phyloP scores from a whole-genome alignment of 2,113 vertebrate species.

The Poeciliopsis retropinna region DNA sequence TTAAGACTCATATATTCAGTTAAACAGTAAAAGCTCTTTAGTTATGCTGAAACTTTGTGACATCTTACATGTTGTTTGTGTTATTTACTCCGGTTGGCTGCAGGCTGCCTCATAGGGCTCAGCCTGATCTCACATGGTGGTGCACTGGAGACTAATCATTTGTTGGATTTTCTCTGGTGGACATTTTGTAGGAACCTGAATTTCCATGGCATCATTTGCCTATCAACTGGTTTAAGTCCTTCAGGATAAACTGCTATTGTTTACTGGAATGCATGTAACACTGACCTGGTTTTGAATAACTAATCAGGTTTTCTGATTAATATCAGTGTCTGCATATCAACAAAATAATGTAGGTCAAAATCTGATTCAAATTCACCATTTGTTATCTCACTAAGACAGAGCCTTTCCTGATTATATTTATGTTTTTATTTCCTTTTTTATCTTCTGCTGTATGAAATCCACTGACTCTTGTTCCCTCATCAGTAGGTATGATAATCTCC shows the following conservation, averaged over 20 bases:
- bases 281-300: neutral
- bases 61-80: no score
- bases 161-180: neutral
- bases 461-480: neutral
- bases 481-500: neutral
- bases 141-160: no score
- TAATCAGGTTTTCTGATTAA: neutral
- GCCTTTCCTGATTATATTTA: neutral
- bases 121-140: no score
- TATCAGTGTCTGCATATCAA: neutral
- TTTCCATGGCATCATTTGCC: neutral
- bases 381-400: neutral
- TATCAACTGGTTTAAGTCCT: neutral
- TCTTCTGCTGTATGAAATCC: neutral
- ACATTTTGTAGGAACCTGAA: neutral
- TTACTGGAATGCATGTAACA: neutral
- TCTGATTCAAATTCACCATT: neutral
- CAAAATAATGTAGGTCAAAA: neutral
- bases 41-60: no score
- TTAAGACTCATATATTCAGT: no score
- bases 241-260: neutral
- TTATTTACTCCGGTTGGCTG: no score
- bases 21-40: no score
- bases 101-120: no score
- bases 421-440: neutral